Percentiles rank a stretch among this genome's conserved stretches.
Conservation (phyloP, 2,113 vertebrate genomes). For the Semnornis frantzii region DNA sequence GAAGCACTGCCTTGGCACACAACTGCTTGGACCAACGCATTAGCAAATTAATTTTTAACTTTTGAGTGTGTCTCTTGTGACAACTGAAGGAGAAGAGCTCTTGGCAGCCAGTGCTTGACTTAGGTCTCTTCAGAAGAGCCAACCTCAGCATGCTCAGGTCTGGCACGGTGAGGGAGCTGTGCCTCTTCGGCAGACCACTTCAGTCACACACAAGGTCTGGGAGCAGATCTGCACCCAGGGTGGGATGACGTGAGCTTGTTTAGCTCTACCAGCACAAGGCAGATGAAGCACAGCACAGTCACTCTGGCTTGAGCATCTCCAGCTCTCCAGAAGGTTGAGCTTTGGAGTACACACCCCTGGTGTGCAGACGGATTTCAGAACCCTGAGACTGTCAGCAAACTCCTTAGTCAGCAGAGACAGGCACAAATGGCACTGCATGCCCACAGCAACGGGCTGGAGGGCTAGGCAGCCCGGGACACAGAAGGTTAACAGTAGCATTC, state of each 20-base stretch:
- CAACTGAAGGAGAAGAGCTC: not conserved
- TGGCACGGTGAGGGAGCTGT: accelerated
- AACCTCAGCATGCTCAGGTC: not conserved
- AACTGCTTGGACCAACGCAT: not conserved
- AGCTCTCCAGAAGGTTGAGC: not conserved
- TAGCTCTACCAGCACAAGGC: not conserved
- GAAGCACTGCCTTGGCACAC: not conserved
- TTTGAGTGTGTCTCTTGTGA: not conserved
- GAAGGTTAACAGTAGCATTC: slow-evolving; percentile 15
- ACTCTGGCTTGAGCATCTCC: not conserved
- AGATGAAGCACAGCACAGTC: not conserved
- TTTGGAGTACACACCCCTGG: not conserved
- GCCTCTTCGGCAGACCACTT: not conserved
- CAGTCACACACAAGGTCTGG: not conserved
- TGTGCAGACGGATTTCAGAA: not conserved
- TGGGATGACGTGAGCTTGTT: not conserved
- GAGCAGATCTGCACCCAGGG: not conserved
- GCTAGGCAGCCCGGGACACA: not conserved
- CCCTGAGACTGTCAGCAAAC: not conserved
- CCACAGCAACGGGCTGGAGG: not conserved
- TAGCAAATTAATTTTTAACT: slow-evolving; percentile 47
- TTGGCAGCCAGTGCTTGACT: not conserved
- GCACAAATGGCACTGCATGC: not conserved
- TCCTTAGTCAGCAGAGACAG: not conserved
- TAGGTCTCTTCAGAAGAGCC: not conserved